These are phyloP conservation scores for Drosophila ficusphila DNA, from an alignment of 1,140 invertebrate species.

Conservation along the genomic window DNA sequence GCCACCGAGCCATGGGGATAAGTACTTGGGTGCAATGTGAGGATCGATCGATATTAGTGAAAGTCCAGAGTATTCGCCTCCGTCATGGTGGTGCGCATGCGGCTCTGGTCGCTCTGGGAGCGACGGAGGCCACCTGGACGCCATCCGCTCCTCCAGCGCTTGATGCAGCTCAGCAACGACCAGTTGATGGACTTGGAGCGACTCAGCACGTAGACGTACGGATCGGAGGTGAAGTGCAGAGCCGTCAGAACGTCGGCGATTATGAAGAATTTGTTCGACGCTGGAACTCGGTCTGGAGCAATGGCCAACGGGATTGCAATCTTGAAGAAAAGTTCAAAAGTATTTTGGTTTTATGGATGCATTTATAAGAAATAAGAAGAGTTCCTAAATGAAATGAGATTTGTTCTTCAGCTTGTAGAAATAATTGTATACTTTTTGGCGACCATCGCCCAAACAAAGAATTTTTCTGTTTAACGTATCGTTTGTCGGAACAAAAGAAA, in stretches of 20 bases:
- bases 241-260: slow-evolving; percentile 91
- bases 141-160: slow-evolving; percentile 72
- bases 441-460: too few species aligned
- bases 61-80: slow-evolving; percentile 75
- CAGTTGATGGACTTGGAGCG: slow-evolving; percentile 84
- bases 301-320: slow-evolving; percentile 89
- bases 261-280: slow-evolving; percentile 67
- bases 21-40: slow-evolving; percentile 40
- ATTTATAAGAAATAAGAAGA: background rate
- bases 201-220: slow-evolving; percentile 92
- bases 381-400: too few species aligned
- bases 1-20: slow-evolving; percentile 7
- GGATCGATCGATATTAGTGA: slow-evolving; percentile 38
- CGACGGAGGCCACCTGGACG: slow-evolving; percentile 57
- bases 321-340: slow-evolving; percentile 80
- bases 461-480: too few species aligned
- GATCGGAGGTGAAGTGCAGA: slow-evolving; percentile 93
- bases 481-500: too few species aligned
- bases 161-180: slow-evolving; percentile 70
- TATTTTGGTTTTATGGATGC: background rate
- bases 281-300: slow-evolving; percentile 59
- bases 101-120: slow-evolving; percentile 80
- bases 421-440: too few species aligned
- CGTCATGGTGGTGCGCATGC: slow-evolving; percentile 75
- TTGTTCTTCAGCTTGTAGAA: too few species aligned